Conservation (phyloP, 1,140 invertebrate genomes). For the Hetaerina americana region DNA sequence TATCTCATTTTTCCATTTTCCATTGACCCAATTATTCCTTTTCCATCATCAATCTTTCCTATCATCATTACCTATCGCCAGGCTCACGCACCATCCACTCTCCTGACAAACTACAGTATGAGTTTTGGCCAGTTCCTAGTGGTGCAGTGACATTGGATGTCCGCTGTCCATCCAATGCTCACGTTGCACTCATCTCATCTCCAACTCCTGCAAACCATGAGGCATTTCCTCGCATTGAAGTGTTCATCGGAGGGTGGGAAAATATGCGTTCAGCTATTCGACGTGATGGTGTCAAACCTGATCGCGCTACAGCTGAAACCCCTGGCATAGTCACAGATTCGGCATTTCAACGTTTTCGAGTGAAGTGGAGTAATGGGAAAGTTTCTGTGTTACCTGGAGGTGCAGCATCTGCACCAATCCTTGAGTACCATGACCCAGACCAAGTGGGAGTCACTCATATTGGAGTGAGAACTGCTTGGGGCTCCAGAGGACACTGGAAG, state of each 20-base stretch:
- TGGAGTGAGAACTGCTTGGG: conserved; percentile 46
- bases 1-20: neutral
- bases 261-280: conserved; percentile 45
- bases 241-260: conserved; percentile 47
- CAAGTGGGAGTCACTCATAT: conserved; percentile 43
- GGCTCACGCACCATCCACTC: conserved; percentile 26
- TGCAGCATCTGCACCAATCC: conserved; percentile 30
- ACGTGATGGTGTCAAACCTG: conserved; percentile 43
- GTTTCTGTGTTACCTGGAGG: conserved; percentile 14
- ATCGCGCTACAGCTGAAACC: conserved; percentile 21
- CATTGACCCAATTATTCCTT: no score
- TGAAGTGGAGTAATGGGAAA: conserved; percentile 13
- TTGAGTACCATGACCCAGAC: conserved; percentile 41
- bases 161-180: conserved; percentile 42
- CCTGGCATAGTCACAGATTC: conserved; percentile 15
- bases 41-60: no score
- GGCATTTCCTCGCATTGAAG: conserved; percentile 42
- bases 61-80: neutral
- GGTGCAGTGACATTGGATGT: conserved; percentile 39
- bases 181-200: conserved; percentile 36
- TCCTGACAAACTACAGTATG: conserved; percentile 40
- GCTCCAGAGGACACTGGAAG: conserved; percentile 42
- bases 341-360: conserved; percentile 20
- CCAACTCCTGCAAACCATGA: conserved; percentile 26
- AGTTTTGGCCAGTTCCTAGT: conserved; percentile 36